Conservation (phyloP, 2,888 invertebrate genomes). For the Actias luna region DNA sequence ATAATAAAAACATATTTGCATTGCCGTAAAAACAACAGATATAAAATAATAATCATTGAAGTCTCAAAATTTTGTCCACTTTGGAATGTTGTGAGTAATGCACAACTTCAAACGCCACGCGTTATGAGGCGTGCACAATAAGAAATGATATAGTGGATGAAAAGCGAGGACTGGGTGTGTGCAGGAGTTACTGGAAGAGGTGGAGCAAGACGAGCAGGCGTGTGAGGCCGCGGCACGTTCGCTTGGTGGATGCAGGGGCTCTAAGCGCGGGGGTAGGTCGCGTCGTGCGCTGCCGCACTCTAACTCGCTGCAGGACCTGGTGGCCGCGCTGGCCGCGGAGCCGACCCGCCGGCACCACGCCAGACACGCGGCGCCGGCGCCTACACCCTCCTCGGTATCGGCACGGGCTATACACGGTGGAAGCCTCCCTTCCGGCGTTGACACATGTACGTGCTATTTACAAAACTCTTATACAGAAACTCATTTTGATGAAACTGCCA, state of each 20-base stretch:
- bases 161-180: constrained; percentile 14
- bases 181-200: constrained; percentile 88
- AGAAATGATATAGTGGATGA: not conserved
- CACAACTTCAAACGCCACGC: too few relatives aligned
- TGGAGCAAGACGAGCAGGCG: constrained; percentile 87
- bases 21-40: too few relatives aligned
- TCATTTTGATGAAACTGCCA: not conserved
- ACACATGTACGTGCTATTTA: constrained; percentile 49
- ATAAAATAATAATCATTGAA: too few relatives aligned
- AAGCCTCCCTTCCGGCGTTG: constrained; percentile 74
- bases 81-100: too few relatives aligned
- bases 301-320: constrained; percentile 83
- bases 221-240: constrained; percentile 77
- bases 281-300: constrained; percentile 76
- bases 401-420: constrained; percentile 73
- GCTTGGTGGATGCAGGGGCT: constrained; percentile 58
- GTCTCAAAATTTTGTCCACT: too few relatives aligned
- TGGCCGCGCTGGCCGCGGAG: constrained; percentile 74
- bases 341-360: constrained; percentile 52
- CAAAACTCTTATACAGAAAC: not conserved
- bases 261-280: constrained; percentile 60
- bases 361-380: constrained; percentile 47
- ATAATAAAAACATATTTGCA: too few relatives aligned
- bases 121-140: not conserved
- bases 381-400: constrained; percentile 55